Evolutionary conservation across 2,113 vertebrate species (phyloP).

Genomic region (Ceratotherium simum): DNA sequence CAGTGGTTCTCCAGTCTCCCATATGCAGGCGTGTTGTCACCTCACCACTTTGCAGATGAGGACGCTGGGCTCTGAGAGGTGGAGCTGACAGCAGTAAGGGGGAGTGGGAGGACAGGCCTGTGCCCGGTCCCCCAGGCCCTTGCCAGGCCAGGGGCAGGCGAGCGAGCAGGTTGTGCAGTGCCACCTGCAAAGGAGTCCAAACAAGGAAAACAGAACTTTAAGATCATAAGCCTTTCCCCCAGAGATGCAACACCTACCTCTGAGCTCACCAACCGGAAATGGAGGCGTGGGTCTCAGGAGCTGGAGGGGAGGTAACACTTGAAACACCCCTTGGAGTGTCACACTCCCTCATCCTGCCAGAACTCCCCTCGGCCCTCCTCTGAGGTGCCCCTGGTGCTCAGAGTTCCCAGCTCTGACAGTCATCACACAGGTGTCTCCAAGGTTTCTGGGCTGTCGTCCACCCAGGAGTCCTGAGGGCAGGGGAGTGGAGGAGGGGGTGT

Average conservation of each 20-base stretch:
- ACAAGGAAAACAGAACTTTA: neutral
- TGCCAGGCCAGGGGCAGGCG: neutral
- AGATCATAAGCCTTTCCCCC: neutral
- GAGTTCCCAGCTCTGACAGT: neutral
- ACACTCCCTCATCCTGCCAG: neutral
- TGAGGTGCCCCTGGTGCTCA: neutral
- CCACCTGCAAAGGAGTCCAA: neutral
- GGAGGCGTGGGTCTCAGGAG: neutral
- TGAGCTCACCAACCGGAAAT: neutral
- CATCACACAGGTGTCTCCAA: neutral
- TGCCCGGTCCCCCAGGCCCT: neutral
- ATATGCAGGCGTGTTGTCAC: neutral
- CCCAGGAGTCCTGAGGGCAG: neutral
- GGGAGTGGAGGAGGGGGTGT: neutral
- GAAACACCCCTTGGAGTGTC: too few species aligned
- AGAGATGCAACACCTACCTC: neutral
- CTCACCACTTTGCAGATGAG: neutral
- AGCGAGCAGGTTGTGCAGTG: rapidly evolving
- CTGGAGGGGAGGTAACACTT: neutral
- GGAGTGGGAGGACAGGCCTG: neutral
- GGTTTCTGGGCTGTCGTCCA: neutral
- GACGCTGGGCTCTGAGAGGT: neutral
- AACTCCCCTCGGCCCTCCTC: neutral
- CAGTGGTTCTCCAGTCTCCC: neutral
- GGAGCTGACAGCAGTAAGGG: neutral